Percentiles rank a stretch among this genome's conserved stretches.
Evolutionary conservation across 2,888 invertebrate genomes (phyloP).

Genomic region (Heliconius aoede): DNA sequence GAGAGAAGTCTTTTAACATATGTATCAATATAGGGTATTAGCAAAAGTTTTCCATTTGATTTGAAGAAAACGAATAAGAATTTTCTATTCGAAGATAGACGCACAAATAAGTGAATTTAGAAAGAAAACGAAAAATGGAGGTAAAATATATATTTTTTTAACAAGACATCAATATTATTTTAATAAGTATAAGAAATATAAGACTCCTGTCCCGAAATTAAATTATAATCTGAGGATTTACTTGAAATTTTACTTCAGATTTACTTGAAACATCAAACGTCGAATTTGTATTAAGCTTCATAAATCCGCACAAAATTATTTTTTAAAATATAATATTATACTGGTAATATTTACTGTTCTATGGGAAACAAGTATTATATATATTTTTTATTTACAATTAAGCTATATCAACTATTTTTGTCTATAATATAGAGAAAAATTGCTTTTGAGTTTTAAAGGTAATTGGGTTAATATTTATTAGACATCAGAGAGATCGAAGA

Average conservation of each 20-base stretch:
- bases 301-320: background rate
- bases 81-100: too few relatives aligned
- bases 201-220: conserved; percentile 12
- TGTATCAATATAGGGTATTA: too few relatives aligned
- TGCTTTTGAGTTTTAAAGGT: too few relatives aligned
- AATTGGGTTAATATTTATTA: too few relatives aligned
- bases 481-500: too few relatives aligned
- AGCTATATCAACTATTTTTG: too few relatives aligned
- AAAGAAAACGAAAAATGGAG: background rate
- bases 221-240: conserved; percentile 24
- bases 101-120: too few relatives aligned
- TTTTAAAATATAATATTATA: background rate
- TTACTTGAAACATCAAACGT: conserved; percentile 14
- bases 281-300: conserved; percentile 10
- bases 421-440: too few relatives aligned
- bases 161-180: background rate
- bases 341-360: background rate
- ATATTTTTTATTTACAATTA: too few relatives aligned
- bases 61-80: too few relatives aligned
- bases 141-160: conserved; percentile 1
- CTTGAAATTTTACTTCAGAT: background rate
- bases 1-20: too few relatives aligned
- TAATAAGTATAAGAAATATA: conserved; percentile 6
- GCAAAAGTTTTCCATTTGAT: too few relatives aligned
- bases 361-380: background rate